Evolutionary conservation across 2,888 invertebrate genomes (phyloP), one percentile per base, ranked within the genome.

Genomic region (Thumatha senex): DNA sequence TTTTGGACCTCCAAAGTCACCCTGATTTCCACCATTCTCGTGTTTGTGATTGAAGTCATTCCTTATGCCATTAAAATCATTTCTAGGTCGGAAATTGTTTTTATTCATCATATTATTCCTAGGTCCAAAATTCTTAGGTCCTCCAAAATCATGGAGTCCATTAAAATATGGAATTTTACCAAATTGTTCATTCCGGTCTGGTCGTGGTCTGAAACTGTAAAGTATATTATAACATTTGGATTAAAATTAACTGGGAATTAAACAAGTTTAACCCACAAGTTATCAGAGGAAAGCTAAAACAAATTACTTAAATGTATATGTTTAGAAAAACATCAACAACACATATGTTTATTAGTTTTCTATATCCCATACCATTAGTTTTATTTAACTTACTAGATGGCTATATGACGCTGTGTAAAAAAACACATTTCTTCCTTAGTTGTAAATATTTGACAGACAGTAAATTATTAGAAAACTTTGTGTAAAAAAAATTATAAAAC

Each of bases 141-240:
- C 92, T 41, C 92, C 92, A 75, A 92, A 92, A 56, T 92, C 91
- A 67, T 72, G 83, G 56, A 85, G 63, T 50, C 86, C 85, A 80
- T 87, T 89, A 58, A 84, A 84, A 67, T 80, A 89, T 54, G 86
- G 89, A 60, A 93, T 87, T 85, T 94, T 93, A 80, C 92, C 92
- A 82, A 91, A 92, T 92, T 93, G 93, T 92, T 94, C 94, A 87
- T 92, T 92, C 80, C 93, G 93, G 83, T 94, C 94, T 80, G 93
- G 89, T 80, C 93, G 90, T 76, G 93, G 92, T 80, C 94, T 93
- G 85, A 90, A 93, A 91, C 91, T 92, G 61, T 51, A 67, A 60
- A 61, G 56, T 24, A 24, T 51, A 65, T 67, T 67, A 62, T 62
- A 43, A 54, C 38, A 48, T 35, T 47, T 53, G 56, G 41, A 47